phyloP scores from a whole-genome alignment of 2,888 invertebrate genomes.

The Brachycybe producta region DNA sequence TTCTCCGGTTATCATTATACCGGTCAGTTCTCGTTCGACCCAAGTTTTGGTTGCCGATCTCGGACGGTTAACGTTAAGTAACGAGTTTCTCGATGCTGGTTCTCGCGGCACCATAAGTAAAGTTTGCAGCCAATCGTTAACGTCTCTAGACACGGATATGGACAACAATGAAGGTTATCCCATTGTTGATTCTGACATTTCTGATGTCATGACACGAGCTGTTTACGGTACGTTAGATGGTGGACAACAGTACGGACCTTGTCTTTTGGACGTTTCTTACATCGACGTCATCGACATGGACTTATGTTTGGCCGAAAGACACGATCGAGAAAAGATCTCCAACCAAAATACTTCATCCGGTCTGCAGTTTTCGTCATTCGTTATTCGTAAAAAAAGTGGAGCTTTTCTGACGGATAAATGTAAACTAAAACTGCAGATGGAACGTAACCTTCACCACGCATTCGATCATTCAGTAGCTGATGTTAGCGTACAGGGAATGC shows the following conservation, averaged over 20 bases:
- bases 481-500: constrained; percentile 66
- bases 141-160: constrained; percentile 8
- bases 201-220: constrained; percentile 37
- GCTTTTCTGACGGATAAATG: constrained; percentile 68
- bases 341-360: constrained; percentile 22
- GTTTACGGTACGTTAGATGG: constrained; percentile 42
- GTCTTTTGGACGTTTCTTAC: constrained; percentile 59
- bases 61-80: constrained; percentile 60
- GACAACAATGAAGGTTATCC: constrained; percentile 10
- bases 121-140: constrained; percentile 10
- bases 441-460: constrained; percentile 60
- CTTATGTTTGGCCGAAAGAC: constrained; percentile 50
- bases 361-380: constrained; percentile 30
- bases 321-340: constrained; percentile 22
- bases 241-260: constrained; percentile 32
- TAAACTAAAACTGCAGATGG: constrained; percentile 61
- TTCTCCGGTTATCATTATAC: constrained; percentile 73
- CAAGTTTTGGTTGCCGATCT: constrained; percentile 68
- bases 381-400: constrained; percentile 26
- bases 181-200: not conserved
- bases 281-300: constrained; percentile 62
- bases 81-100: constrained; percentile 49
- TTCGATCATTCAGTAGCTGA: constrained; percentile 52
- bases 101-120: constrained; percentile 24
- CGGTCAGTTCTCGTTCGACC: constrained; percentile 64